Evolutionary conservation across 1,140 invertebrate species (phyloP).

Genomic region (Brachionus rotundiformis): DNA sequence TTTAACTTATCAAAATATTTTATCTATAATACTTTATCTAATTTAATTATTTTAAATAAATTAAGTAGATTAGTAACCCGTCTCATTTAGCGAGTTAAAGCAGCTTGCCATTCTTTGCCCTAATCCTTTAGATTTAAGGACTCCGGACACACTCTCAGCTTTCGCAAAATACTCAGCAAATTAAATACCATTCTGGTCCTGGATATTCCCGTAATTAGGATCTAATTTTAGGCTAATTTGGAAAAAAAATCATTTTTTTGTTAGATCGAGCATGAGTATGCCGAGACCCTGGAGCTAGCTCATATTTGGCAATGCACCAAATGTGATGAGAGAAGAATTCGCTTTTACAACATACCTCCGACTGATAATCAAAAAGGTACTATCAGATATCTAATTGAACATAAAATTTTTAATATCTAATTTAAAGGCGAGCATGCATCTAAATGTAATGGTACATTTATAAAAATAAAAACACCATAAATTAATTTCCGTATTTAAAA

Average conservation of each 20-base stretch:
- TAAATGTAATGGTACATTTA: constrained; percentile 25
- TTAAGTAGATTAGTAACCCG: neutral
- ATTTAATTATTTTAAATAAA: constrained; percentile 24
- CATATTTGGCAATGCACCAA: constrained; percentile 39
- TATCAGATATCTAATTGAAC: neutral
- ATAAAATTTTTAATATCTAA: neutral
- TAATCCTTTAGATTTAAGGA: neutral
- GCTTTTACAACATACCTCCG: constrained; percentile 48
- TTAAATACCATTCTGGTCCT: neutral
- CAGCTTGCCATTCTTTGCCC: no score
- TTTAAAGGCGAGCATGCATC: constrained; percentile 33
- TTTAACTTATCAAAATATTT: constrained; percentile 3
- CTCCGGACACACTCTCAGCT: neutral
- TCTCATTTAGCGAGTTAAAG: no score
- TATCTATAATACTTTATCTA: neutral
- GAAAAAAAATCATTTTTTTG: neutral
- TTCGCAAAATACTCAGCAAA: constrained; percentile 10
- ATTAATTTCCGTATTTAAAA: neutral
- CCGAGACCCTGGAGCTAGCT: constrained; percentile 15
- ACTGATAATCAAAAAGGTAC: constrained; percentile 40
- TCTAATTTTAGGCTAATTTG: neutral
- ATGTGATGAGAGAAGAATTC: constrained; percentile 43
- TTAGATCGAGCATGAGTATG: constrained; percentile 45
- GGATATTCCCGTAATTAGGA: constrained; percentile 50
- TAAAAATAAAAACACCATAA: constrained; percentile 22